Evolutionary conservation across 2,113 vertebrate genomes (phyloP), one percentile per base, ranked within the genome.

Genomic region (Ascaphus truei): DNA sequence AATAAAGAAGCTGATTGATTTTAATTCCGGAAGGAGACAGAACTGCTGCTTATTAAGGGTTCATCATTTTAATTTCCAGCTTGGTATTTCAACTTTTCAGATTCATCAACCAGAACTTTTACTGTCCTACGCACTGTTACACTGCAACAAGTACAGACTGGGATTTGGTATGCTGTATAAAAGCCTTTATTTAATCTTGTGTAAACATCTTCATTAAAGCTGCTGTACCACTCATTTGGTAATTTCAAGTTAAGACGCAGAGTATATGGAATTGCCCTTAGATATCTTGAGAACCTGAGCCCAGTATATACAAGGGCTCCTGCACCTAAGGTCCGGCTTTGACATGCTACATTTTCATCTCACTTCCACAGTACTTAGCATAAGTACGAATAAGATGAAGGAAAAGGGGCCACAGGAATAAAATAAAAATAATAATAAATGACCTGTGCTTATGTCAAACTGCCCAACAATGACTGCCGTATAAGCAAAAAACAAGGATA

Each of bases 131-230:
- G 16, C 36, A 41, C 52, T 47, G 39, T 56, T 68, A 68, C 53
- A 58, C 52, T 68, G 48, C 41, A 68, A 16, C 26, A 16, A n/a
- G 20, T 68, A n/a, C n/a, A 58, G 39, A 50, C 20, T 68, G 36
- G 15, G 8, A 15, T 7, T 58, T 68, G 11, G 30, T 48, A 18
- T 68, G 41, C 26, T 66, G 63, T 43, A 16, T 41, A 16, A 18
- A 45, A 16, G 41, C 16, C 41, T 45, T 45, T 13, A 45, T 55
- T 55, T 55, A 41, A 55, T 66, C 50, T 31, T 30, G 26, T 66
- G 51, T 22, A 27, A 10, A 41, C 18, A 43, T 18, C 26, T 43
- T 37, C 50, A 29, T 53, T 20, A 36, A 27, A 56, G 50, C 50
- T 55, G 25, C 15, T 6, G n/a, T 45, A 13, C 41, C 41, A 45